Evolutionary conservation across 1,140 invertebrate species (phyloP).

Genomic region (Eciton burchellii): DNA sequence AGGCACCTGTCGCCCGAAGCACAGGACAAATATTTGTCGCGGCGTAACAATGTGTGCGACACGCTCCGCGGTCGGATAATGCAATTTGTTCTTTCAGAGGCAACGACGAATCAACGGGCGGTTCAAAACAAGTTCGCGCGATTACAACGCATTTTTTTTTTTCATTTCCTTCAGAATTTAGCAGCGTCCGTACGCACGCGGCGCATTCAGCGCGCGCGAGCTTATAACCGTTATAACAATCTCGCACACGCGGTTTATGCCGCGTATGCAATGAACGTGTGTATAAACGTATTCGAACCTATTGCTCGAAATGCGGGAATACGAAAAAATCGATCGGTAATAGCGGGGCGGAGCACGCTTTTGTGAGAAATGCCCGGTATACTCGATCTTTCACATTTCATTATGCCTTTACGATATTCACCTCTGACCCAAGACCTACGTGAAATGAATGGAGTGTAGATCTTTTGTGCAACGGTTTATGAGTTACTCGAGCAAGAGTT

Average conservation of each 20-base stretch:
- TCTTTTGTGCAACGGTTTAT: slow-evolving; percentile 42
- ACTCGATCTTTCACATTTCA: neutral
- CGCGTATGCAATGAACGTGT: too few relatives aligned
- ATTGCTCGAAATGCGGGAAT: neutral
- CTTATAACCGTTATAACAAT: neutral
- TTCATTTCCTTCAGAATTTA: slow-evolving; percentile 25
- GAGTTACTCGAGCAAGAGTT: slow-evolving; percentile 35
- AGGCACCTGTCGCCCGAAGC: neutral
- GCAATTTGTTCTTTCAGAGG: slow-evolving; percentile 8
- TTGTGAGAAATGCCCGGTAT: neutral
- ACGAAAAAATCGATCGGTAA: neutral
- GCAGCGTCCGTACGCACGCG: neutral
- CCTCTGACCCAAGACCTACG: neutral
- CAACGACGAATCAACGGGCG: slow-evolving; percentile 3
- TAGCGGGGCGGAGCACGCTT: neutral
- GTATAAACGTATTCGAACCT: too few relatives aligned
- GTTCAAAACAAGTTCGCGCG: neutral
- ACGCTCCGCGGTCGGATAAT: neutral
- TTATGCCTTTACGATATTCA: slow-evolving; percentile 18
- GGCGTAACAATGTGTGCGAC: neutral
- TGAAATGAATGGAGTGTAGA: slow-evolving; percentile 13
- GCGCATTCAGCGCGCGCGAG: neutral
- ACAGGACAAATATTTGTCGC: slow-evolving; percentile 27
- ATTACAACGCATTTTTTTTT: neutral
- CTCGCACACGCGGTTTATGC: neutral